A percentile compares a stretch with the other conserved stretches of the same genome.
Evolutionary conservation across 1,140 invertebrate genomes (phyloP).

Genomic region (Pogonognathellus flavescens): DNA sequence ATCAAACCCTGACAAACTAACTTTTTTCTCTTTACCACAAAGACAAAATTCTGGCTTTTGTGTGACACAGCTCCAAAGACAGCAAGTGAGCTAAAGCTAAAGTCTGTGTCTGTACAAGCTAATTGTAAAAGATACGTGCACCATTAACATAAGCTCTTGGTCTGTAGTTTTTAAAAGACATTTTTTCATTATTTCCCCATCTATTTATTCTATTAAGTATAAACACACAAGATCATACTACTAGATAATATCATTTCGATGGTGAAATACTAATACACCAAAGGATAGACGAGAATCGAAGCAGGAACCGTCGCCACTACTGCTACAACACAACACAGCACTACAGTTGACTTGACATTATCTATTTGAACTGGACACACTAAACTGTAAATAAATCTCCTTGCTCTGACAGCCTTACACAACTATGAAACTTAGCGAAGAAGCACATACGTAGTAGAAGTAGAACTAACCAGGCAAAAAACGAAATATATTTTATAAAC

Average conservation of each 20-base stretch:
- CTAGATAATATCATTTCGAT: background rate
- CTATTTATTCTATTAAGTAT: constrained; percentile 38
- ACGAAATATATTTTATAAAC: no score
- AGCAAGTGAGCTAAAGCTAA: background rate
- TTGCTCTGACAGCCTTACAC: constrained; percentile 15
- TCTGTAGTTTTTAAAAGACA: constrained; percentile 17
- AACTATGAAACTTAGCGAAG: background rate
- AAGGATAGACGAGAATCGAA: background rate
- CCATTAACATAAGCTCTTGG: constrained; percentile 37
- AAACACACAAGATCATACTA: constrained; percentile 12
- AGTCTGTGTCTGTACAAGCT: constrained; percentile 25
- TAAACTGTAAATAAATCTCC: constrained; percentile 20
- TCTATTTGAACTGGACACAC: constrained; percentile 43
- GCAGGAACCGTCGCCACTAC: background rate
- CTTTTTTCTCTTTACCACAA: constrained; percentile 56
- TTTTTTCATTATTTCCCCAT: constrained; percentile 46
- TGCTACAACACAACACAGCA: background rate
- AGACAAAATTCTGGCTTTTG: constrained; percentile 58
- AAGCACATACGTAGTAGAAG: constrained; percentile 12
- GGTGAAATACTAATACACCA: background rate
- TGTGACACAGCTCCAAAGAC: background rate
- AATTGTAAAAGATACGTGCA: constrained; percentile 20
- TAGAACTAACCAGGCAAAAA: background rate
- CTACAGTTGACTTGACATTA: constrained; percentile 25
- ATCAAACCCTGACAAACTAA: constrained; percentile 24